A percentile compares a stretch with the other conserved stretches of the same genome.
Conservation (phyloP, 2,113 vertebrate species). For the Enhydra lutris region DNA sequence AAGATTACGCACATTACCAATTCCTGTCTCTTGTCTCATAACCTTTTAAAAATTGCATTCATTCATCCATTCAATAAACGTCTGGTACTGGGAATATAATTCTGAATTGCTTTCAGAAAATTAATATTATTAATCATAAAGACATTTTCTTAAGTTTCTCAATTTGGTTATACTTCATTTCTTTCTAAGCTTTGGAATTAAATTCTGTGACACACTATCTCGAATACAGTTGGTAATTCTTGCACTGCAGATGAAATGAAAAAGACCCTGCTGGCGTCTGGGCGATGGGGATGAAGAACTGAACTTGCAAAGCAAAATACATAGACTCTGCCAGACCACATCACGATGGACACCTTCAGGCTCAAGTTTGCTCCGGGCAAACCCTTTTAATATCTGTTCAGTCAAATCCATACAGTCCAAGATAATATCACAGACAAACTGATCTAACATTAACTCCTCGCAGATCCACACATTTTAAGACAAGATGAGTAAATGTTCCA, state of each 20-base stretch:
- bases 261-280: background rate
- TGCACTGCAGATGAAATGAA: background rate
- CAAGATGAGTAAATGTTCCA: background rate
- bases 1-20: constrained; percentile 54
- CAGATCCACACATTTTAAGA: background rate
- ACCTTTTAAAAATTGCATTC: constrained; percentile 63
- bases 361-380: background rate
- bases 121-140: constrained; percentile 72
- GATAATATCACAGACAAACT: background rate
- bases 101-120: constrained; percentile 64
- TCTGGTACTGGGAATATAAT: constrained; percentile 32
- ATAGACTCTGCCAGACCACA: background rate
- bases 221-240: background rate
- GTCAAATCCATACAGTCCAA: background rate
- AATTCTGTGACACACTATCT: background rate
- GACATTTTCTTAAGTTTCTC: constrained; percentile 58
- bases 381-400: background rate
- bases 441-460: background rate
- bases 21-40: constrained; percentile 52
- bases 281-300: background rate
- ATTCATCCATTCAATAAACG: constrained; percentile 59
- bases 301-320: background rate
- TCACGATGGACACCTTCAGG: background rate
- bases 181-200: constrained; percentile 46
- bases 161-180: constrained; percentile 53